Conservation (phyloP, 2,113 vertebrate genomes). For the Epinephelus fuscoguttatus region DNA sequence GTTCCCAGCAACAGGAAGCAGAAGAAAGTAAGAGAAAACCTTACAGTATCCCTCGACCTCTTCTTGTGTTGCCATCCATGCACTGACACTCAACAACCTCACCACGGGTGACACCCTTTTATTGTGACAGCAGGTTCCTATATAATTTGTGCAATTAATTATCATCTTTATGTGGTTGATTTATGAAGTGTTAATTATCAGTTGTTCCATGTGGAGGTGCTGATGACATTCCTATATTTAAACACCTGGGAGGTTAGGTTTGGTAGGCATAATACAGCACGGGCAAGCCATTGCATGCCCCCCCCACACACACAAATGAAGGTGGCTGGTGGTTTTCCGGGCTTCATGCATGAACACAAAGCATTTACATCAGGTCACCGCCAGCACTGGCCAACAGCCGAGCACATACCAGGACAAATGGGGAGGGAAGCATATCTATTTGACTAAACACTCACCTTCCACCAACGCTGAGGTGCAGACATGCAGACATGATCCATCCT, state of each 20-base stretch:
- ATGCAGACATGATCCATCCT: neutral
- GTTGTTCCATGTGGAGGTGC: neutral
- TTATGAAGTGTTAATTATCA: neutral
- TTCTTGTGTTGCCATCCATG: neutral
- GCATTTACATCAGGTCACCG: constrained; percentile 46
- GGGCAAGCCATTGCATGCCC: neutral
- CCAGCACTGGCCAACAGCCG: neutral
- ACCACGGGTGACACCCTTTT: neutral
- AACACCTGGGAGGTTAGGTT: neutral
- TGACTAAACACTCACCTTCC: constrained; percentile 14
- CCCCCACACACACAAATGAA: constrained; percentile 22
- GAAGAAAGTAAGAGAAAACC: too few relatives aligned
- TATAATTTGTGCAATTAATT: neutral
- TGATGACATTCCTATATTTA: neutral
- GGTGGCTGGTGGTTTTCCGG: constrained; percentile 49
- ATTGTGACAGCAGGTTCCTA: neutral
- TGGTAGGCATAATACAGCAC: neutral
- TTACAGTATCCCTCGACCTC: too few relatives aligned
- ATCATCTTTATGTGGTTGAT: neutral
- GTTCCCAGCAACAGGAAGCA: too few relatives aligned
- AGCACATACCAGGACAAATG: neutral
- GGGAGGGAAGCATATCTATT: neutral
- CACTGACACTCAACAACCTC: too few relatives aligned
- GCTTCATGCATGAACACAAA: constrained; percentile 28
- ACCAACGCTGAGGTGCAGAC: neutral